These are phyloP conservation scores for Paradoxurus hermaphroditus DNA, from an alignment of 2,113 vertebrate species.

Conservation along the genomic window DNA sequence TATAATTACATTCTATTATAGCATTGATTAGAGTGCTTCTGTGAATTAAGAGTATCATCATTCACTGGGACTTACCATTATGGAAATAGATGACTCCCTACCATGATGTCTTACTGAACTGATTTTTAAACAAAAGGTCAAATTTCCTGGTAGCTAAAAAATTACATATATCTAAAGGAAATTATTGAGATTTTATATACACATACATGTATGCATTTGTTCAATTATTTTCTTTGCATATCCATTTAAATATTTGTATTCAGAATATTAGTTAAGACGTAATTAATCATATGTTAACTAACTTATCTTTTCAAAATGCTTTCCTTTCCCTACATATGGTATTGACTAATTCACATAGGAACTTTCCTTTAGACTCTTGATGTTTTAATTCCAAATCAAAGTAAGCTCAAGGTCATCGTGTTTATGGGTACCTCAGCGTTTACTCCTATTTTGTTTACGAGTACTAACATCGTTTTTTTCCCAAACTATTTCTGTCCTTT, in stretches of 20 bases:
- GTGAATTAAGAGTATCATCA: conserved; percentile 55
- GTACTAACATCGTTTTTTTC: not conserved
- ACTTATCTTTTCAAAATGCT: not conserved
- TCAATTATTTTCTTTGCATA: not conserved
- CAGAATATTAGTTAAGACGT: not conserved
- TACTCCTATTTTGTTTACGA: not conserved
- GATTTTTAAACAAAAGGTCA: conserved; percentile 37
- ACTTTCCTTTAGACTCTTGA: not conserved
- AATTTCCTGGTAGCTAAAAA: not conserved
- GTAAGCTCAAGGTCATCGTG: not conserved
- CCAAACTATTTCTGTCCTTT: not conserved
- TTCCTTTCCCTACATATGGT: not conserved
- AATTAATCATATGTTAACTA: not conserved
- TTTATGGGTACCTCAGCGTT: not conserved
- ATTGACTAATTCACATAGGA: not conserved
- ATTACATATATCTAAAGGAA: not conserved
- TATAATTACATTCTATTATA: conserved; percentile 69
- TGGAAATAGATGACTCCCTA: conserved; percentile 24
- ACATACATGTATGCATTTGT: not conserved
- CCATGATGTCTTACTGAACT: not conserved
- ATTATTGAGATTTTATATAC: not conserved
- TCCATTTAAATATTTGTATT: not conserved
- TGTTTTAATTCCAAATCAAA: not conserved
- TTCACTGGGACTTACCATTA: conserved; percentile 50
- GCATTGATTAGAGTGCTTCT: conserved; percentile 59